Evolutionary conservation across 2,888 invertebrate genomes (phyloP), one percentile per base, ranked within the genome.

Genomic region (Dioctria linearis): DNA sequence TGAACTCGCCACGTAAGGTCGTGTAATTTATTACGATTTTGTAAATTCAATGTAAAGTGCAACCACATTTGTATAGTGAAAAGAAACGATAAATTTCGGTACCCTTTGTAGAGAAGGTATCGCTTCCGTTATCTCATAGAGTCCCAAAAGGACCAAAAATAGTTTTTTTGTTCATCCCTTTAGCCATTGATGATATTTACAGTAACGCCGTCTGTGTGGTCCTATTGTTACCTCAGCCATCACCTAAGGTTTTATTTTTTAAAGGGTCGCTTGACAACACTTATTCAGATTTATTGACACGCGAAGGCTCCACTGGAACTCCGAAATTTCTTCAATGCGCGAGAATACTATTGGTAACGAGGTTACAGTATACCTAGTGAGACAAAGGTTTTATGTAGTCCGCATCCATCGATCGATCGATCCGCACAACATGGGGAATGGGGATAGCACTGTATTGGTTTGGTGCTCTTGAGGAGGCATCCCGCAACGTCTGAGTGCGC

Each of bases 191-290:
- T 73, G 51, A 69, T 82, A 57, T 75, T 79, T 79, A 79, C 71
- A 51, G 71, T 79, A 37, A 63, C 46, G 13, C 59, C 43, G 79
- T 61, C 82, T 76, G 80, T 82, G 82, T 79, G 82, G 82, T 82
- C 82, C 82, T 82, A 76, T 82, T 82, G 82, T 82, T 79, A 49
- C 57, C 46, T 13, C 37, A 54, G 57, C 80, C 67, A 78, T 82
- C 78, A 73, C 78, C 75, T 79, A 61, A 63, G 51, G 25, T 61
- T 57, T 43, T 25, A 25, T 25, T 39, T 39, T 61, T 75, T 25
- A n/a, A 8, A 43, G 51, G 37, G 40, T 46, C 39, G 49, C 46
- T 46, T 49, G 71, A 71, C 71, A 71, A 13, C 51, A 54, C 71
- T 71, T 71, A 71, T 71, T 71, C 71, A 54, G 54, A 71, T 71